These are phyloP conservation scores for Ptychobarbus kaznakovi DNA, from an alignment of 2,797 vertebrate genomes.

Conservation along the genomic window DNA sequence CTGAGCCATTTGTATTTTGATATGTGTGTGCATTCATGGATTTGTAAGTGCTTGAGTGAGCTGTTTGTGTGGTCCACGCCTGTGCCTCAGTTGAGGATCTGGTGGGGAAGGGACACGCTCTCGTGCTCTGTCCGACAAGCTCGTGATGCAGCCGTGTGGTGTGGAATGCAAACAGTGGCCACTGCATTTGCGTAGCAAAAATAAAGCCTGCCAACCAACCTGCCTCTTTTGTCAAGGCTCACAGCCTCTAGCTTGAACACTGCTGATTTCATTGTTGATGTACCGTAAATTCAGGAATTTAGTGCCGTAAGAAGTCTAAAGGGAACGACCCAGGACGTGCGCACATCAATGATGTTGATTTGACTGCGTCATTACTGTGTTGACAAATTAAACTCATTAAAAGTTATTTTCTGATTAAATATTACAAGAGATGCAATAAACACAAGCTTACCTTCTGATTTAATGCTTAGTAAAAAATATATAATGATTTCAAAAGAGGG, in stretches of 20 bases:
- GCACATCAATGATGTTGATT: conserved; percentile 19
- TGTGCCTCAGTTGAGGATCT: conserved; percentile 29
- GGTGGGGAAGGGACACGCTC: conserved; percentile 35
- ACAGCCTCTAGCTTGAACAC: conserved; percentile 28
- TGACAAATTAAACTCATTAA: conserved; percentile 3
- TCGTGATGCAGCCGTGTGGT: conserved; percentile 40
- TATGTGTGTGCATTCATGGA: conserved; percentile 14
- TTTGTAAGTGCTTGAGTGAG: not conserved
- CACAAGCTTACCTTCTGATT: not conserved
- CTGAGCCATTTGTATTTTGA: conserved; percentile 8
- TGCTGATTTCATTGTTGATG: conserved; percentile 41
- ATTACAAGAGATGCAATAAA: not conserved
- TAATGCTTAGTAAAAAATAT: too few species aligned
- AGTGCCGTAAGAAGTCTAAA: conserved; percentile 20
- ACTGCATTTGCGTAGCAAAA: conserved; percentile 68
- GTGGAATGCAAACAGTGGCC: conserved; percentile 66
- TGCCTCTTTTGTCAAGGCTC: conserved; percentile 33
- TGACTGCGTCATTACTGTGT: conserved; percentile 3
- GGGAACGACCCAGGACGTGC: conserved; percentile 12
- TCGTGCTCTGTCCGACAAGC: conserved; percentile 50
- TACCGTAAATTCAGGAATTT: conserved; percentile 38
- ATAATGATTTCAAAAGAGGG: not conserved
- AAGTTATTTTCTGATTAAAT: not conserved
- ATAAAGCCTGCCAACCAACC: conserved; percentile 52
- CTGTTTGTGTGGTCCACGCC: conserved; percentile 56